Conservation (phyloP, 2,113 vertebrate species). For the Hystrix cristata region DNA sequence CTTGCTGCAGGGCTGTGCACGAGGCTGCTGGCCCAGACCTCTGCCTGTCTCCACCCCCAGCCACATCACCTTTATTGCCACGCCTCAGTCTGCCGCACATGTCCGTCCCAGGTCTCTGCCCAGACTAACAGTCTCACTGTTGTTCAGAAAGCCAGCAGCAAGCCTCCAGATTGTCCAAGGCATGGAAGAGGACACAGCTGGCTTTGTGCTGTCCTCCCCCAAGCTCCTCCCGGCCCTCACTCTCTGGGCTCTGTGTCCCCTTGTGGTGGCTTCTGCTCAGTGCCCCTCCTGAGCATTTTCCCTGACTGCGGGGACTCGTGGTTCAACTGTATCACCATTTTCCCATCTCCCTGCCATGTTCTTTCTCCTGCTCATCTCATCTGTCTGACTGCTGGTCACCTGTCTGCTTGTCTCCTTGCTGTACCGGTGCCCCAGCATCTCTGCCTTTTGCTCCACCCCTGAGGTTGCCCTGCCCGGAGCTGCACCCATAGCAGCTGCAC, state of each 20-base stretch:
- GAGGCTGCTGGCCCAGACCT: background rate
- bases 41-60: background rate
- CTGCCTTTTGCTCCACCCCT: background rate
- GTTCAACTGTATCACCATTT: background rate
- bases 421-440: background rate
- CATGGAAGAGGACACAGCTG: background rate
- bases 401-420: background rate
- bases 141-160: background rate
- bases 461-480: background rate
- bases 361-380: background rate
- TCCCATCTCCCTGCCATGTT: background rate
- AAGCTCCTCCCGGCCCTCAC: no score
- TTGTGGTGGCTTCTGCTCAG: background rate
- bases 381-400: background rate
- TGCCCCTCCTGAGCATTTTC: background rate
- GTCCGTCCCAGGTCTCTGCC: background rate
- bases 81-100: fast-evolving
- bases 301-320: background rate
- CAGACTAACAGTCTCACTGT: fast-evolving
- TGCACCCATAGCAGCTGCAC: background rate
- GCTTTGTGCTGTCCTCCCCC: fast-evolving
- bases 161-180: background rate
- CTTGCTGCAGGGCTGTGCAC: fast-evolving
- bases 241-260: background rate
- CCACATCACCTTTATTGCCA: background rate